Evolutionary conservation across 2,113 vertebrate species (phyloP).

Genomic region (Poicephalus gulielmi): DNA sequence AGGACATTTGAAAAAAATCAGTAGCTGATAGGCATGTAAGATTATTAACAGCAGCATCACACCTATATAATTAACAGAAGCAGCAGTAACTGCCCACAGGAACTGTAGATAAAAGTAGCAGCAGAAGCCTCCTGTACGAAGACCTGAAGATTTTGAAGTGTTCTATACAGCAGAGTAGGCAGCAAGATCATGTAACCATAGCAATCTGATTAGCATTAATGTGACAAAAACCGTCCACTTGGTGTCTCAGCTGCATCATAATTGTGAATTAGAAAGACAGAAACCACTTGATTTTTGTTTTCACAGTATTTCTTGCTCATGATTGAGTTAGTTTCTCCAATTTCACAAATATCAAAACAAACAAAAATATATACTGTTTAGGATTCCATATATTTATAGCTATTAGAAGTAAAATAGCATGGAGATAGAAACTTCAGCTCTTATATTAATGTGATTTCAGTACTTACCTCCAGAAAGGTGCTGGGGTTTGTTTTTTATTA

Average conservation of each 20-base stretch:
- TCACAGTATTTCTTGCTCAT: background rate
- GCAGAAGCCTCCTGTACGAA: background rate
- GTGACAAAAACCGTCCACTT: slow-evolving; percentile 29
- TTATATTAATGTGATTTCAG: background rate
- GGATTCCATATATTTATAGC: background rate
- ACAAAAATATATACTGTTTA: background rate
- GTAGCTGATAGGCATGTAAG: background rate
- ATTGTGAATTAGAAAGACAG: background rate
- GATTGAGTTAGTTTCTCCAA: background rate
- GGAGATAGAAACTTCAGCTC: background rate
- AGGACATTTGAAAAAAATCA: background rate
- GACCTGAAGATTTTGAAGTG: background rate
- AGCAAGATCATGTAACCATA: background rate
- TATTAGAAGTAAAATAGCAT: background rate
- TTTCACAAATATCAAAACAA: background rate
- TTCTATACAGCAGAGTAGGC: background rate
- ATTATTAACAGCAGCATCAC: background rate
- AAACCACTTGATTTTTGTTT: background rate
- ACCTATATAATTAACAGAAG: background rate
- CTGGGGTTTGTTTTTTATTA: slow-evolving; percentile 81
- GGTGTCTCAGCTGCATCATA: slow-evolving; percentile 43
- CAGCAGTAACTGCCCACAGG: background rate
- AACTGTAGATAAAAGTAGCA: background rate
- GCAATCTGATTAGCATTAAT: background rate
- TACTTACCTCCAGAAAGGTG: slow-evolving; percentile 77